phyloP scores from a whole-genome alignment of 2,113 vertebrate species.

The Eidolon helvum region DNA sequence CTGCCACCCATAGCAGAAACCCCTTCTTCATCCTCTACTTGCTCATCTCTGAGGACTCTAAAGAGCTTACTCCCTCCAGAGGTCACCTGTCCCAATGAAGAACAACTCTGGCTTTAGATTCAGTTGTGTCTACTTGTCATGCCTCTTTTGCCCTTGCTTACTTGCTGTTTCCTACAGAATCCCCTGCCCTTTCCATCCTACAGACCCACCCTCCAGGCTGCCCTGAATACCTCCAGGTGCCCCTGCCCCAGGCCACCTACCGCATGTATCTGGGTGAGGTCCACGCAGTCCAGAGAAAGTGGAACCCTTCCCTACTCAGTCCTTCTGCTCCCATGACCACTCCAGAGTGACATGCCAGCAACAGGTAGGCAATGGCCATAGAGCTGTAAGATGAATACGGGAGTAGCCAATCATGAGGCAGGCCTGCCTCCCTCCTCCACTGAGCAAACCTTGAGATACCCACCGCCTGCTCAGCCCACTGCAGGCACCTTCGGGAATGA shows the following conservation, averaged over 20 bases:
- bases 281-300: neutral
- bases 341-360: neutral
- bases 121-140: neutral
- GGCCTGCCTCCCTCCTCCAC: neutral
- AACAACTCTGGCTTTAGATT: neutral
- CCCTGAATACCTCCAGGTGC: neutral
- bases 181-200: neutral
- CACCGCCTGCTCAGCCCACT: neutral
- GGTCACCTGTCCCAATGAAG: neutral
- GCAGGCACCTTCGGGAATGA: conserved; percentile 25
- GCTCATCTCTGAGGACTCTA: neutral
- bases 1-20: neutral
- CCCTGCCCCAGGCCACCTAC: neutral
- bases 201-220: neutral
- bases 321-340: neutral
- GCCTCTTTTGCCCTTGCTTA: neutral
- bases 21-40: neutral
- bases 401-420: neutral
- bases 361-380: neutral
- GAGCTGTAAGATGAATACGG: no score
- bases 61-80: neutral
- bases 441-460: neutral
- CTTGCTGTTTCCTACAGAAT: neutral
- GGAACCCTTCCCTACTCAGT: neutral
- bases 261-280: neutral